These are phyloP conservation scores for Oryctes rhinoceros DNA, from an alignment of 1,140 invertebrate genomes.

Conservation along the genomic window DNA sequence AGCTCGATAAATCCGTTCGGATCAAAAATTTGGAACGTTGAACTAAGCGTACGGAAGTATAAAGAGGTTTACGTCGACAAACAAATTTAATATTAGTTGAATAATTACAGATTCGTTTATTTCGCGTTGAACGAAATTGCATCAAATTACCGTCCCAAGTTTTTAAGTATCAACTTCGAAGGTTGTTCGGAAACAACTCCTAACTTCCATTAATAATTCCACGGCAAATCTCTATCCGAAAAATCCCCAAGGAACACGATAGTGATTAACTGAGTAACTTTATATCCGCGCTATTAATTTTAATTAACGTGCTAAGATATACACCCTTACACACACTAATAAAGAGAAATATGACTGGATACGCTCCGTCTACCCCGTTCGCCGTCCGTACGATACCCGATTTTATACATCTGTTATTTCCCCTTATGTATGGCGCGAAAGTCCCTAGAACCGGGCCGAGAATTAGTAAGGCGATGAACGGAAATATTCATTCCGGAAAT, in stretches of 20 bases:
- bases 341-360: conserved; percentile 32
- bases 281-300: conserved; percentile 28
- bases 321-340: conserved; percentile 12
- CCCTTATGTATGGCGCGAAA: neutral
- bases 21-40: too few species aligned
- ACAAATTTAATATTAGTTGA: too few species aligned
- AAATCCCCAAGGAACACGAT: neutral
- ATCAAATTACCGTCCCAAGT: neutral
- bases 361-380: neutral
- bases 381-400: neutral
- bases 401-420: conserved; percentile 8
- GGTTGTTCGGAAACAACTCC: neutral
- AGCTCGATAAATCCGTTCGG: too few species aligned
- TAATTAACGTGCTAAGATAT: conserved; percentile 30
- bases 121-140: too few species aligned
- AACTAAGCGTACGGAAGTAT: too few species aligned
- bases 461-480: conserved; percentile 15
- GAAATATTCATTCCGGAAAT: conserved; percentile 19
- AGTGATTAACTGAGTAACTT: conserved; percentile 24
- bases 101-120: too few species aligned
- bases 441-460: neutral
- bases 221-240: conserved; percentile 21
- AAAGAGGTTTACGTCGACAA: too few species aligned
- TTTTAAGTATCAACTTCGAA: neutral
- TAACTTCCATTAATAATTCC: neutral